A percentile compares a stretch with the other conserved stretches of the same genome.
Conservation (phyloP, 2,797 vertebrate species). For the Halcyon smyrnensis region DNA sequence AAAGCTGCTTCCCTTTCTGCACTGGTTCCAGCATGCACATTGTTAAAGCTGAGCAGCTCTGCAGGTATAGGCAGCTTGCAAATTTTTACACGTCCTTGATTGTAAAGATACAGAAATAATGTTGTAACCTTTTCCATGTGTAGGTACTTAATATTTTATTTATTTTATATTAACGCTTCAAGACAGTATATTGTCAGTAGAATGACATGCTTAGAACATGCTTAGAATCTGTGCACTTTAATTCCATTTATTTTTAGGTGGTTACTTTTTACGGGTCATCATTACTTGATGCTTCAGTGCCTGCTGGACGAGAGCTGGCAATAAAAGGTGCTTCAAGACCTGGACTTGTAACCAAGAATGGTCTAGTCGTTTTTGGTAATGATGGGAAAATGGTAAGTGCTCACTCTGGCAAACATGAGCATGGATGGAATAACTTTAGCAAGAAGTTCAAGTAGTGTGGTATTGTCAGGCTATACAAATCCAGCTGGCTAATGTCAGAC, state of each 20-base stretch:
- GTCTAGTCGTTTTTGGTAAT: slow-evolving; percentile 89
- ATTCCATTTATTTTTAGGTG: slow-evolving; percentile 70
- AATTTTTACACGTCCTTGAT: neutral
- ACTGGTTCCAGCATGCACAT: neutral
- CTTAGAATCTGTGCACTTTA: neutral
- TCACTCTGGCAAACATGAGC: neutral
- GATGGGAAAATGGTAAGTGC: slow-evolving; percentile 91
- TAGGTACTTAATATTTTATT: neutral
- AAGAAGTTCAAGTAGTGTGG: neutral
- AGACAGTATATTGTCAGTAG: neutral
- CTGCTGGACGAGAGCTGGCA: slow-evolving; percentile 86
- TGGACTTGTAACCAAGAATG: slow-evolving; percentile 88
- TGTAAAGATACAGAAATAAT: neutral
- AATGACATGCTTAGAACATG: neutral
- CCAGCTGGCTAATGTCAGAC: neutral
- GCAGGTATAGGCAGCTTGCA: neutral
- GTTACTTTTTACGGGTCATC: slow-evolving; percentile 93
- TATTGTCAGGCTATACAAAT: neutral
- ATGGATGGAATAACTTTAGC: neutral
- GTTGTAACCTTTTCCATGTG: neutral
- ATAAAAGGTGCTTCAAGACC: slow-evolving; percentile 86
- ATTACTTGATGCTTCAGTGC: slow-evolving; percentile 79
- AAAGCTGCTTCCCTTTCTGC: neutral
- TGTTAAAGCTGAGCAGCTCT: neutral
- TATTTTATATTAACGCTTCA: neutral